These are phyloP conservation scores for Choristoneura fumiferana DNA, from an alignment of 1,140 invertebrate genomes.

Conservation along the genomic window DNA sequence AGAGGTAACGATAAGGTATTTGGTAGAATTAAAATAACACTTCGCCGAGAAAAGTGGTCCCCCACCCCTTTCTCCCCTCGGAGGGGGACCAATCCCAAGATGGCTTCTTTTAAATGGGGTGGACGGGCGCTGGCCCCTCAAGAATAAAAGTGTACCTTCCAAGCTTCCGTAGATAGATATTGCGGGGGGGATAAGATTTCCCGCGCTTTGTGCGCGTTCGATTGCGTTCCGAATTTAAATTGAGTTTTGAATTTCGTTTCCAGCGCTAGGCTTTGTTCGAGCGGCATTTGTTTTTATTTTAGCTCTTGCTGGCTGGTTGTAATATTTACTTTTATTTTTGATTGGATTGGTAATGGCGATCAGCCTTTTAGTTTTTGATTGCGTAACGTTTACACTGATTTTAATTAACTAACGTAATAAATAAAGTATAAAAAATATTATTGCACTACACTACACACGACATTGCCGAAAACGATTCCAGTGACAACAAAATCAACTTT, in stretches of 20 bases:
- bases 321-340: no score
- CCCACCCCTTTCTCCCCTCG: constrained; percentile 27
- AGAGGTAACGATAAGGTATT: constrained; percentile 77
- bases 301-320: no score
- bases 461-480: no score
- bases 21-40: constrained; percentile 77
- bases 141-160: constrained; percentile 70
- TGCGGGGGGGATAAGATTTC: constrained; percentile 45
- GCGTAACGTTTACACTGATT: no score
- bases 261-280: constrained; percentile 29
- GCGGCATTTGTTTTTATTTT: no score
- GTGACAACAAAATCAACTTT: no score
- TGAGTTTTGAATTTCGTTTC: constrained; percentile 52
- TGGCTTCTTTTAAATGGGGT: constrained; percentile 75
- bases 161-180: constrained; percentile 55
- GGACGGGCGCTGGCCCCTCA: constrained; percentile 58
- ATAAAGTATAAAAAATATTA: no score
- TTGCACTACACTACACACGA: no score
- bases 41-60: constrained; percentile 66
- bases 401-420: no score
- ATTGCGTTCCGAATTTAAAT: constrained; percentile 54
- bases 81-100: constrained; percentile 62
- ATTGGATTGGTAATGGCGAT: no score
- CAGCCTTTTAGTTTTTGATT: no score
- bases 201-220: constrained; percentile 45